phyloP scores from a whole-genome alignment of 2,888 invertebrate genomes.

The Cenopis cana region DNA sequence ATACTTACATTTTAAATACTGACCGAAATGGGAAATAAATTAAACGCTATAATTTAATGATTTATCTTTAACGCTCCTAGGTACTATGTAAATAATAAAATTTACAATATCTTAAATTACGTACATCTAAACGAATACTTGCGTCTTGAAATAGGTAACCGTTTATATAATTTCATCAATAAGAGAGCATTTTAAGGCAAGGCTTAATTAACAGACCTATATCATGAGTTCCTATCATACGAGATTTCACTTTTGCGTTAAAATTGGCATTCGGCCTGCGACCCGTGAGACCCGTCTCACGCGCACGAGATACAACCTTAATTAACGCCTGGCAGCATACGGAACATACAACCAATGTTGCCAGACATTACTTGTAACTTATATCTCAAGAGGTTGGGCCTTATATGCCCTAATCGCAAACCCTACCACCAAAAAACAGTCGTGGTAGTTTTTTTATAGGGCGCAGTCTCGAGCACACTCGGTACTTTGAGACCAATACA shows the following conservation, averaged over 20 bases:
- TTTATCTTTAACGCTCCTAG: conserved; percentile 60
- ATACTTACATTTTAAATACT: conserved; percentile 84
- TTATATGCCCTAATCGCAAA: neutral
- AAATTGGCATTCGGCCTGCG: conserved; percentile 44
- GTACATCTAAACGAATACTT: conserved; percentile 81
- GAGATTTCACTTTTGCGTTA: conserved; percentile 54
- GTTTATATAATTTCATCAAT: conserved; percentile 79
- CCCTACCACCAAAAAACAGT: neutral
- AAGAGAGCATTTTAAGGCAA: conserved; percentile 84
- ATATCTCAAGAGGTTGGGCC: neutral
- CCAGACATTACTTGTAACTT: neutral
- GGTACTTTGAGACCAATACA: neutral
- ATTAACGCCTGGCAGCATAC: neutral
- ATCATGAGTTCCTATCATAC: conserved; percentile 50
- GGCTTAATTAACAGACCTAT: conserved; percentile 63
- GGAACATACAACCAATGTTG: neutral
- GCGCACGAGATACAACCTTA: neutral
- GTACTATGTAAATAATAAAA: conserved; percentile 73
- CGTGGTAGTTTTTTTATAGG: neutral
- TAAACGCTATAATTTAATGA: conserved; percentile 75
- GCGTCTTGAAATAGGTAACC: conserved; percentile 83
- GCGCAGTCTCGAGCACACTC: neutral
- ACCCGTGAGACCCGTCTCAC: neutral
- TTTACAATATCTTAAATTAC: conserved; percentile 74
- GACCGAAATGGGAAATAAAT: conserved; percentile 84